Evolutionary conservation across 2,888 invertebrate species (phyloP).

Genomic region (Pyrrhia umbra): DNA sequence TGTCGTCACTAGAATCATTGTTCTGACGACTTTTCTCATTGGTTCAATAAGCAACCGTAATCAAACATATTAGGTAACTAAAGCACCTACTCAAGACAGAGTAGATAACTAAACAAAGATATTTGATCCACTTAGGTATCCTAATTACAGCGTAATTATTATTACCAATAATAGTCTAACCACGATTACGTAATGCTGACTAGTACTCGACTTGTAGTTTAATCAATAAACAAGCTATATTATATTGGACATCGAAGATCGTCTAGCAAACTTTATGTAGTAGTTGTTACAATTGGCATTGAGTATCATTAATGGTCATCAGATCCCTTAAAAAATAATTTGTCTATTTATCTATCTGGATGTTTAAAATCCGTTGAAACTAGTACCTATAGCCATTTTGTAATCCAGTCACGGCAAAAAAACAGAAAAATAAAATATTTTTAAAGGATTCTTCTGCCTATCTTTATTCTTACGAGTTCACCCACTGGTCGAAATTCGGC

Average conservation of each 20-base stretch:
- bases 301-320: no score
- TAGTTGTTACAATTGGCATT: no score
- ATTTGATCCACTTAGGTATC: background rate
- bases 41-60: background rate
- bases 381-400: no score
- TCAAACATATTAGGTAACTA: background rate
- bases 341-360: no score
- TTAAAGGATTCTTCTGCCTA: no score
- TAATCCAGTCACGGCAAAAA: no score
- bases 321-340: no score
- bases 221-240: slow-evolving; percentile 1
- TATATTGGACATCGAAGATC: no score
- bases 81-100: background rate
- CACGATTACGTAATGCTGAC: background rate
- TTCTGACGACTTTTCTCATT: background rate
- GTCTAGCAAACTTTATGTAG: background rate
- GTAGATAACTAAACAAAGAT: background rate
- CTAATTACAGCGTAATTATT: background rate
- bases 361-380: no score
- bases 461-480: no score
- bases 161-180: background rate
- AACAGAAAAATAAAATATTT: no score
- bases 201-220: background rate
- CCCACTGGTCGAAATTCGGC: no score
- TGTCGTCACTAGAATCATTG: background rate